Evolutionary conservation across 1,140 invertebrate genomes (phyloP).

Genomic region (Drosophila baimaii): DNA sequence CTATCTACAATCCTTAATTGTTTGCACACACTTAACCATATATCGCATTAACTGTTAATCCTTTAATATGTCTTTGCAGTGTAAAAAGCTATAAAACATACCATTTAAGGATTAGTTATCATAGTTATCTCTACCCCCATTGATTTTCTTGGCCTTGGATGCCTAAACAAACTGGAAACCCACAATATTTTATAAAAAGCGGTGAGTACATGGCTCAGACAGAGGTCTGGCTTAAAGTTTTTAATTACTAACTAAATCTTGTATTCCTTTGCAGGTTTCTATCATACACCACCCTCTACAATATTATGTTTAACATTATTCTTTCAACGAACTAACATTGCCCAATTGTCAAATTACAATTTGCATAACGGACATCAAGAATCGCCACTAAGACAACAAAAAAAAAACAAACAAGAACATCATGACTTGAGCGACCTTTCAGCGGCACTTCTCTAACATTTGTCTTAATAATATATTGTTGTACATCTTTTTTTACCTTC

Average conservation of each 20-base stretch:
- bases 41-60: neutral
- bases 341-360: constrained; percentile 31
- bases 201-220: constrained; percentile 44
- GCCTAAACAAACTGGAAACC: constrained; percentile 60
- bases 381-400: constrained; percentile 29
- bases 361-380: constrained; percentile 49
- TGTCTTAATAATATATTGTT: constrained; percentile 79
- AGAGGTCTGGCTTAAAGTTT: too few species aligned
- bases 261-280: constrained; percentile 55
- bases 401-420: constrained; percentile 34
- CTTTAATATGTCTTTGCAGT: constrained; percentile 61
- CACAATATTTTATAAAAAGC: constrained; percentile 77
- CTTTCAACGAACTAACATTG: constrained; percentile 21
- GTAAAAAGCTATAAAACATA: constrained; percentile 78
- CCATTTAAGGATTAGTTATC: constrained; percentile 77
- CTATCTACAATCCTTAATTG: neutral
- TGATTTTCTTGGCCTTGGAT: constrained; percentile 68
- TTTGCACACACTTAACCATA: neutral
- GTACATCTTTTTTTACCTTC: constrained; percentile 80
- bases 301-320: constrained; percentile 62
- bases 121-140: constrained; percentile 69
- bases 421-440: constrained; percentile 26
- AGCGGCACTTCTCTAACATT: constrained; percentile 56
- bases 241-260: constrained; percentile 7
- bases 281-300: constrained; percentile 55